Evolutionary conservation across 2,113 vertebrate species (phyloP).

Genomic region (Lepisosteus osseus): DNA sequence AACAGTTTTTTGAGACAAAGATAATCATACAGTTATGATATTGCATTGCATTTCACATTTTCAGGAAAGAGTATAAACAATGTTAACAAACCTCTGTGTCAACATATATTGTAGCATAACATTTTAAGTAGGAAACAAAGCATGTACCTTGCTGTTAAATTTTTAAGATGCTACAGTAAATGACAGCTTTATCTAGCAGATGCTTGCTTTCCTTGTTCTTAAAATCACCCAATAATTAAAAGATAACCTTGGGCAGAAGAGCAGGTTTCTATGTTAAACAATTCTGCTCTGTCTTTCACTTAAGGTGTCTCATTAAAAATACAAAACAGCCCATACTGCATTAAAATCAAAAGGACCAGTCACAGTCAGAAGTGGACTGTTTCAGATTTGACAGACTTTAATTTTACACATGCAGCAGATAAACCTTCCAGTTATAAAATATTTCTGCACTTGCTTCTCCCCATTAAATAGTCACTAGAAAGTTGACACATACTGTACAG

Average conservation of each 20-base stretch:
- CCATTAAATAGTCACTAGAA: too few species aligned
- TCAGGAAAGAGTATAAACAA: too few species aligned
- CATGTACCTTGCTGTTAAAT: neutral
- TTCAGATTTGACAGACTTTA: too few species aligned
- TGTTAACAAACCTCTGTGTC: neutral
- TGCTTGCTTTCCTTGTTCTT: conserved; percentile 14
- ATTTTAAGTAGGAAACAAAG: conserved; percentile 2
- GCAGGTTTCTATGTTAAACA: neutral
- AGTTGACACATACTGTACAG: too few species aligned
- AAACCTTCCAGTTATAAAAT: too few species aligned
- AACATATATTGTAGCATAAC: neutral
- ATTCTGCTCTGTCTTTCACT: conserved; percentile 29
- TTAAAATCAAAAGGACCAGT: too few species aligned
- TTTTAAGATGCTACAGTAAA: conserved; percentile 7
- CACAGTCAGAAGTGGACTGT: too few species aligned
- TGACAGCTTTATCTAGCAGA: conserved; percentile 22
- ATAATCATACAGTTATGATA: too few species aligned
- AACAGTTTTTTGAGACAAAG: too few species aligned
- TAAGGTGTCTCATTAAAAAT: conserved; percentile 34
- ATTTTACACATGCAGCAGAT: too few species aligned
- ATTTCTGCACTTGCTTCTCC: too few species aligned
- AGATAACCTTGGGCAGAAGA: conserved; percentile 33
- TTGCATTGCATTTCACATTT: too few species aligned
- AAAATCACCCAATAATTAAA: conserved; percentile 28
- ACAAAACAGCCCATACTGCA: conserved; percentile 1